Evolutionary conservation across 2,888 invertebrate species (phyloP).

Genomic region (Drosophila falleni): DNA sequence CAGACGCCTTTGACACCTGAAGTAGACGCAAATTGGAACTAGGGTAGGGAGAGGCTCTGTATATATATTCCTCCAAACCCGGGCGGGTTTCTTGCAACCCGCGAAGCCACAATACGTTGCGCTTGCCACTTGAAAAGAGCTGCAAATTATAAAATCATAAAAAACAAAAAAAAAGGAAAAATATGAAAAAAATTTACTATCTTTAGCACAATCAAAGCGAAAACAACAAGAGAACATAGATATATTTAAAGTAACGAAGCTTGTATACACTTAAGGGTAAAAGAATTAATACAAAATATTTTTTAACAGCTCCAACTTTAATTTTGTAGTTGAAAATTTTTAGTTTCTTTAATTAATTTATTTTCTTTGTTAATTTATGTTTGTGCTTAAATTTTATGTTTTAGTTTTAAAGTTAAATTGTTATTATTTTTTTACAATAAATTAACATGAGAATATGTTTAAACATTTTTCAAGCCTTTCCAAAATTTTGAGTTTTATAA

Average conservation of each 20-base stretch:
- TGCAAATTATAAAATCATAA: constrained; percentile 78
- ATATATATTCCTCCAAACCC: background rate
- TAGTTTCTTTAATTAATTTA: too few relatives aligned
- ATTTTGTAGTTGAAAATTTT: too few relatives aligned
- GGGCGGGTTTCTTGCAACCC: constrained; percentile 13
- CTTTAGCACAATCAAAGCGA: constrained; percentile 34
- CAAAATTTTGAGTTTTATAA: too few relatives aligned
- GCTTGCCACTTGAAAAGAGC: constrained; percentile 63
- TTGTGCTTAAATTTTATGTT: too few relatives aligned
- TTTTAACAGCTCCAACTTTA: background rate
- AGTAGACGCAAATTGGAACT: constrained; percentile 57
- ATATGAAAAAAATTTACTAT: constrained; percentile 34
- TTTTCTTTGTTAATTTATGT: too few relatives aligned
- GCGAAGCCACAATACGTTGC: background rate
- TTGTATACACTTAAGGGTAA: background rate
- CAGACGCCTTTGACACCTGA: constrained; percentile 74
- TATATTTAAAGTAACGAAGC: background rate
- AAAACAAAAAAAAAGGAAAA: constrained; percentile 30
- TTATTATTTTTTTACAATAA: too few relatives aligned
- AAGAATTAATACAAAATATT: background rate
- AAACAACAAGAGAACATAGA: background rate
- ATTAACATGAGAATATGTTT: too few relatives aligned
- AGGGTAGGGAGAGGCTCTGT: constrained; percentile 9
- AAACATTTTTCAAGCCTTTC: too few relatives aligned
- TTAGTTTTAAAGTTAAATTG: too few relatives aligned